Evolutionary conservation across 1,140 invertebrate genomes (phyloP), one percentile per base, ranked within the genome.

Genomic region (Drosophila asahinai): DNA sequence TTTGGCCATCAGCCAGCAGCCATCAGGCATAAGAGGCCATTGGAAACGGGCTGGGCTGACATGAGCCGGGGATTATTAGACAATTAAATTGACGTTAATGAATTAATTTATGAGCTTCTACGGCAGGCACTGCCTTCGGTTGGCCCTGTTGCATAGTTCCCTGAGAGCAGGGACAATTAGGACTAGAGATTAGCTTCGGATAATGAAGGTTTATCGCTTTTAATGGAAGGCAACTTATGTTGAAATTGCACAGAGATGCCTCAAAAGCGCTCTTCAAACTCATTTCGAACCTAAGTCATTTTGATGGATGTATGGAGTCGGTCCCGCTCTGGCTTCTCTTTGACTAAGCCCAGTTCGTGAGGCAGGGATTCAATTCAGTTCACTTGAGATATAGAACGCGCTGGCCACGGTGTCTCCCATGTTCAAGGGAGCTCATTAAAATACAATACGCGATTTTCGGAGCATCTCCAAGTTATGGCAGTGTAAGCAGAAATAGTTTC

Each of bases 11-110:
- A 54, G 76, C 67, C 77, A 80, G 59, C 51, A 54, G 76, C 67
- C 77, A 80, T 60, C 47, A 27, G 27, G 36, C 63, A 55, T n/a
- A 42, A 14, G 15, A 36, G 33, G 33, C 33, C 33, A n/a, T 38
- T 38, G 33, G 52, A 33, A 22, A 55, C 9, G 17, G 52, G 17
- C 78, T 70, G 38, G 38, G 36, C 67, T 73, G 68, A 30, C 71
- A 61, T 73, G 68, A 61, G 49, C 63, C 47, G 45, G 43, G 67
- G 80, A 77, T 87, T 89, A 89, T 89, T 80, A 62, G 84, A 78
- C 81, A 77, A 84, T 87, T 79, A 83, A 89, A 87, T 80, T 89
- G 84, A 89, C 84, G 84, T 80, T 89, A 87, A 87, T 87, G 84
- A 83, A 87, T 83, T 87, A 77, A 87, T 87, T 87, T 89, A 89